phyloP scores from a whole-genome alignment of 2,113 vertebrate genomes.

The Natator depressus region DNA sequence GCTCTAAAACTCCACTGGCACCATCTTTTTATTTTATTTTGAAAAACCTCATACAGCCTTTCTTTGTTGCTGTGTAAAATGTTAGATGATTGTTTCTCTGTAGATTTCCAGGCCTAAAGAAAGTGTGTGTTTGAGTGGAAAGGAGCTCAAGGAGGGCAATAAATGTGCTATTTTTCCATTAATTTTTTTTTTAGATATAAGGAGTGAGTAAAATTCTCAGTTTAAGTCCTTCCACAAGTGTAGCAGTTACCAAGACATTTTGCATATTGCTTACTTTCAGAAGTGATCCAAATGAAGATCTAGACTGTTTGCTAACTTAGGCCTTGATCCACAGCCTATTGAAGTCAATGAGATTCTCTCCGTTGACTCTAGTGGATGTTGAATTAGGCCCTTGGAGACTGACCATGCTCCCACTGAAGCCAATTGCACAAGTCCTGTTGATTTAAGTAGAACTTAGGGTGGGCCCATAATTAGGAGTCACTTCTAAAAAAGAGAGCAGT shows the following conservation, averaged over 20 bases:
- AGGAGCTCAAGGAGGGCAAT: too few species aligned
- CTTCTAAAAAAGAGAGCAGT: not conserved
- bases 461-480: not conserved
- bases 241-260: not conserved
- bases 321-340: not conserved
- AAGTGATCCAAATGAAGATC: not conserved
- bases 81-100: too few species aligned
- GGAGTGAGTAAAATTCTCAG: not conserved
- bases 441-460: not conserved
- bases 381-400: not conserved
- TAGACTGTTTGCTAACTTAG: not conserved
- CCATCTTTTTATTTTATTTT: too few species aligned
- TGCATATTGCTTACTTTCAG: not conserved
- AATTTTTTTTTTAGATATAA: too few species aligned
- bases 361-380: not conserved
- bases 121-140: too few species aligned
- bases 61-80: too few species aligned
- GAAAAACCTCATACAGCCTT: too few species aligned
- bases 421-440: not conserved
- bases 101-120: too few species aligned
- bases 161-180: too few species aligned
- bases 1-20: too few species aligned
- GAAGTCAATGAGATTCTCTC: too few species aligned
- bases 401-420: not conserved
- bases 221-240: not conserved